Conservation (phyloP, 2,113 vertebrate species). For the Petrocephalus zakoni region DNA sequence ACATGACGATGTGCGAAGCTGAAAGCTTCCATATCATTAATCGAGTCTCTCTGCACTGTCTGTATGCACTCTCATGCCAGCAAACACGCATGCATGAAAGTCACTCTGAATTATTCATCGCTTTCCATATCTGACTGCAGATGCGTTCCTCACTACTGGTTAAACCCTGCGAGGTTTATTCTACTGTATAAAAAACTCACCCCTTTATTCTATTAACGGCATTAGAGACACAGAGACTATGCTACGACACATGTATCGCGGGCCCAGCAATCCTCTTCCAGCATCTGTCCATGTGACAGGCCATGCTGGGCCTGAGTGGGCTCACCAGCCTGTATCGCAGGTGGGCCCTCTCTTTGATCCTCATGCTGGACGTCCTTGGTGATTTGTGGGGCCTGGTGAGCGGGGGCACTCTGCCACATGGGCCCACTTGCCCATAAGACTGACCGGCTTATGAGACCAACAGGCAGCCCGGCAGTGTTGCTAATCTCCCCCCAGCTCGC, state of each 20-base stretch:
- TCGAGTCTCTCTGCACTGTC: background rate
- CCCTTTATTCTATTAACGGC: background rate
- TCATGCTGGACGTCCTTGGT: background rate
- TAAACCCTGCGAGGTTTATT: background rate
- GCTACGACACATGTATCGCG: background rate
- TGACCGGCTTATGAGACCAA: background rate
- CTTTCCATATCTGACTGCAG: background rate
- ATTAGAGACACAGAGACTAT: background rate
- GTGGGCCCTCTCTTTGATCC: background rate
- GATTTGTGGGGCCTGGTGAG: background rate
- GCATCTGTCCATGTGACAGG: background rate
- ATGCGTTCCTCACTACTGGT: background rate
- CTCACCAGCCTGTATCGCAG: background rate
- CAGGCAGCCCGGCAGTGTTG: background rate
- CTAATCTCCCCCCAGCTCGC: background rate
- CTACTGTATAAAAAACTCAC: background rate
- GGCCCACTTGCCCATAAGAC: background rate
- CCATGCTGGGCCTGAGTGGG: background rate
- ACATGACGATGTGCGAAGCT: background rate
- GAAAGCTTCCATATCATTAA: background rate
- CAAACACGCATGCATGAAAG: background rate
- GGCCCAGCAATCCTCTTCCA: background rate
- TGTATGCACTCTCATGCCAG: background rate
- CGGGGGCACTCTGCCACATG: background rate
- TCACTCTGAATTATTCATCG: background rate